Evolutionary conservation across 1,140 invertebrate species (phyloP).

Genomic region (Drosophila ambigua): DNA sequence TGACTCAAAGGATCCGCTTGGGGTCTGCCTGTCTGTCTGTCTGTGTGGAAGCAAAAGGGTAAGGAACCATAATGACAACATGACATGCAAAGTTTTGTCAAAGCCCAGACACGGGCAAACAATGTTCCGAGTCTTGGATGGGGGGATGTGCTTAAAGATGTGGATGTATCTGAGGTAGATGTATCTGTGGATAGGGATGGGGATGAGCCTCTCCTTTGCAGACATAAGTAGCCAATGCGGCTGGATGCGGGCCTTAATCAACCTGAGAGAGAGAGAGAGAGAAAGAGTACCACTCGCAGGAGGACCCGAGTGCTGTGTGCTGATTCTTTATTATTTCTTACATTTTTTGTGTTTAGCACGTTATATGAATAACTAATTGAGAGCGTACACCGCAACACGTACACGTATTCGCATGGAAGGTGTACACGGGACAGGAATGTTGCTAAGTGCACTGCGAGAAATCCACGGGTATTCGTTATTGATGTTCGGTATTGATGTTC

Average conservation of each 20-base stretch:
- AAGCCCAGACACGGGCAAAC: constrained; percentile 70
- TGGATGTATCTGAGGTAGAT: constrained; percentile 10
- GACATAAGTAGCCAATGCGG: constrained; percentile 64
- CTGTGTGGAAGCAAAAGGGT: constrained; percentile 13
- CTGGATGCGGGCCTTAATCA: constrained; percentile 69
- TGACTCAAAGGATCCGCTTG: constrained; percentile 34
- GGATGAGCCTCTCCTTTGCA: constrained; percentile 34
- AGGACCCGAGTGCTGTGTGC: constrained; percentile 7
- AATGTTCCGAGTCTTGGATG: constrained; percentile 42
- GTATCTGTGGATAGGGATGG: constrained; percentile 8
- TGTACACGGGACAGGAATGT: constrained; percentile 12
- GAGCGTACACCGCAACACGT: constrained; percentile 58
- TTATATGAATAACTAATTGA: constrained; percentile 79
- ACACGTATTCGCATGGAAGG: constrained; percentile 1
- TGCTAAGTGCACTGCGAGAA: constrained; percentile 23
- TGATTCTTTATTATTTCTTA: constrained; percentile 28
- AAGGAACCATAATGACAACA: constrained; percentile 71
- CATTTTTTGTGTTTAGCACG: constrained; percentile 65
- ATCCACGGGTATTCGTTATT: not conserved
- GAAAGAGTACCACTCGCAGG: not conserved
- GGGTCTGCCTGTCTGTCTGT: not conserved
- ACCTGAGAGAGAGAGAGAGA: constrained; percentile 15
- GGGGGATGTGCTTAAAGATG: constrained; percentile 15
- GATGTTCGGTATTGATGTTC: no score
- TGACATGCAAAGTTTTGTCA: constrained; percentile 79